Conservation (phyloP, 2,113 vertebrate genomes). For the Ondatra zibethicus region DNA sequence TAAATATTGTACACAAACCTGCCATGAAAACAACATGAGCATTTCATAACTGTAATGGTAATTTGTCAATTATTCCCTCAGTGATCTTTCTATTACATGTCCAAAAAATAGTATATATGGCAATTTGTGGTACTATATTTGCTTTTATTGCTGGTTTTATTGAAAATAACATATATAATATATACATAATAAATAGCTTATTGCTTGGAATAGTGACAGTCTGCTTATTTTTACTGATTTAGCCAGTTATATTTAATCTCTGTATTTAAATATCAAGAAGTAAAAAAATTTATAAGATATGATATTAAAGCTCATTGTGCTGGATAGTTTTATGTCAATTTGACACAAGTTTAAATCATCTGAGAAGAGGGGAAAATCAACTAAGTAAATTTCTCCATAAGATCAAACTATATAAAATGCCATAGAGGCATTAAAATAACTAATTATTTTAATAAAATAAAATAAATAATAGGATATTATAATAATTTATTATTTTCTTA, state of each 20-base stretch:
- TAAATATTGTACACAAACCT: conserved; percentile 42
- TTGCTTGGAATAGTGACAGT: conserved; percentile 38
- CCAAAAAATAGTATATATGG: conserved; percentile 67
- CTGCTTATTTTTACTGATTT: conserved; percentile 71
- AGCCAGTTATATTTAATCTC: conserved; percentile 53
- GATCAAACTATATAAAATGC: background rate
- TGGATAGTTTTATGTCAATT: background rate
- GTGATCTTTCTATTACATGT: conserved; percentile 58
- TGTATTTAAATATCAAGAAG: conserved; percentile 62
- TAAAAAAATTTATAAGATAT: conserved; percentile 15
- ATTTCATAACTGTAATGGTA: conserved; percentile 55
- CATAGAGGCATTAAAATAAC: too few species aligned
- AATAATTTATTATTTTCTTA: background rate
- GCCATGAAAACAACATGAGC: conserved; percentile 63
- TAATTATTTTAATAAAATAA: too few species aligned
- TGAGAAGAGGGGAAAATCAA: background rate
- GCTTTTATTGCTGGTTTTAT: conserved; percentile 41
- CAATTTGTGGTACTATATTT: conserved; percentile 47
- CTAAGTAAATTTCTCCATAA: background rate
- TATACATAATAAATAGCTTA: conserved; percentile 63
- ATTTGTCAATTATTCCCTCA: conserved; percentile 60
- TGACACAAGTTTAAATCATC: background rate
- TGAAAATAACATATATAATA: background rate
- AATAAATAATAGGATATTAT: too few species aligned
- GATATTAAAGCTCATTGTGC: background rate